Conservation (phyloP, 2,888 invertebrate genomes). For the Lydus trimaculatus region DNA sequence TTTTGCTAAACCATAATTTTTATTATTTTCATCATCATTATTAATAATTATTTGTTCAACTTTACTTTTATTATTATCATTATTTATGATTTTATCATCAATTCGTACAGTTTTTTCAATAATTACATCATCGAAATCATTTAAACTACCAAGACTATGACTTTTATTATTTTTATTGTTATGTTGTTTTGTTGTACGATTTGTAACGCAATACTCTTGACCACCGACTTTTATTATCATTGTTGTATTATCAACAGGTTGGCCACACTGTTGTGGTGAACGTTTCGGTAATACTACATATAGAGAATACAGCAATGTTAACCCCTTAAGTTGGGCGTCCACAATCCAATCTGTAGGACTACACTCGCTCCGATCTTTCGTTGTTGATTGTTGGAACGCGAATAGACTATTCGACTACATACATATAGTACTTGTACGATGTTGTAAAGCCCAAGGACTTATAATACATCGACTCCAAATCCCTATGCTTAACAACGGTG, state of each 20-base stretch:
- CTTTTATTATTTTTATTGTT: conserved; percentile 51
- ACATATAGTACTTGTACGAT: too few relatives aligned
- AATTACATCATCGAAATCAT: conserved; percentile 53
- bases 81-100: conserved; percentile 47
- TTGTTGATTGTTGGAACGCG: too few relatives aligned
- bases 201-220: conserved; percentile 59
- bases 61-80: conserved; percentile 23
- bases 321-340: too few relatives aligned
- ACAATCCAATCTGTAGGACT: too few relatives aligned
- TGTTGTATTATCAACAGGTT: conserved; percentile 56
- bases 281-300: conserved; percentile 44
- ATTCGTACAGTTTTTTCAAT: conserved; percentile 50
- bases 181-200: conserved; percentile 49
- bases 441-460: too few relatives aligned
- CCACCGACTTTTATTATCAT: conserved; percentile 61
- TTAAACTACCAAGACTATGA: conserved; percentile 57
- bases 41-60: conserved; percentile 3
- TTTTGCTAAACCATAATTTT: conserved; percentile 52
- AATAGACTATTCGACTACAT: too few relatives aligned
- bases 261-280: conserved; percentile 46
- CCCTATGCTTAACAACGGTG: too few relatives aligned
- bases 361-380: too few relatives aligned
- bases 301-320: neutral
- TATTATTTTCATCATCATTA: conserved; percentile 20
- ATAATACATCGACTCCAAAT: too few relatives aligned